Evolutionary conservation across 2,888 invertebrate species (phyloP), one percentile per base, ranked within the genome.

Genomic region (Eristalinus aeneus): DNA sequence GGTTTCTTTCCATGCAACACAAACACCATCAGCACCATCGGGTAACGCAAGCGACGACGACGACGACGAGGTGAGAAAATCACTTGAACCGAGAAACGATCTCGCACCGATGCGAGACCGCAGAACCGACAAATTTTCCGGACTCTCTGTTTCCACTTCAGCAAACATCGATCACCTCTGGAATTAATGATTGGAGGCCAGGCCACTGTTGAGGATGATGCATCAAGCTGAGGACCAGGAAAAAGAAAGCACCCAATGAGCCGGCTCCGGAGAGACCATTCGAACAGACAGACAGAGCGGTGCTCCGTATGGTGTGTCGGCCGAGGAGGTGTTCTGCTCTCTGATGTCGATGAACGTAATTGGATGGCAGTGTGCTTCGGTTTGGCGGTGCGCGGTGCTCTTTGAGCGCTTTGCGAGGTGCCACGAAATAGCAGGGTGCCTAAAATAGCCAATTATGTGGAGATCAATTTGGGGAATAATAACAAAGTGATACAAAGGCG

Each of bases 271-370:
- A 58, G 34, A n/a, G n/a, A n/a, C n/a, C n/a, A n/a, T n/a, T n/a
- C n/a, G n/a, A n/a, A 16, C 46, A 56, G 75, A 53, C 79, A 69
- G 83, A 86, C 86, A 78, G 60, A 27, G 20, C 61, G 73, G 77
- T 60, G 85, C 81, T 82, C 46, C 23, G 71, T 61, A 32, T 58
- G 65, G 53, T 53, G 23, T 16, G 46, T 63, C 11, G 36, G 58
- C 36, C 56, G 4, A n/a, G 46, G n/a, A 46, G 46, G 46, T 58
- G 16, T 73, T 76, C 76, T 87, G 88, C 83, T 89, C 88, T 84
- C 84, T 87, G 88, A 88, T 89, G 90, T 89, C 89, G 90, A 90
- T 89, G 90, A 89, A 89, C 88, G 89, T 89, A 89, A 90, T 90
- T 89, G 90, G 90, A 88, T 88, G 88, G 88, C 88, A 73, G 80